phyloP scores from a whole-genome alignment of 1,140 invertebrate species.

The Ceratoteleas bidentatus region DNA sequence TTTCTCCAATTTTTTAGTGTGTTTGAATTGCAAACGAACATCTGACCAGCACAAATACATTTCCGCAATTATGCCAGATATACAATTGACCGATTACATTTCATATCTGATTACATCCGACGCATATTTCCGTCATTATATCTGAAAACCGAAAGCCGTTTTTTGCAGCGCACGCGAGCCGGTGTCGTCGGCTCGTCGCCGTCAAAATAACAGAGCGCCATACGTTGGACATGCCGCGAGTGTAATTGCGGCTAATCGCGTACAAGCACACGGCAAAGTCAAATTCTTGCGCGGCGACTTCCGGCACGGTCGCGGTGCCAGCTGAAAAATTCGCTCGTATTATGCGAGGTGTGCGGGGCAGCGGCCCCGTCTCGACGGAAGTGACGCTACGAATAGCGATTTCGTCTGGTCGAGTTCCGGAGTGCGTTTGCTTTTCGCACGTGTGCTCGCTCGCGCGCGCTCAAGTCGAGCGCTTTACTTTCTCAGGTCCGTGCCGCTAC shows the following conservation, averaged over 20 bases:
- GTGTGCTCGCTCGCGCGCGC: constrained; percentile 14
- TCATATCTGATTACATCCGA: no score
- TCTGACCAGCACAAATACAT: no score
- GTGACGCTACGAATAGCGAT: constrained; percentile 61
- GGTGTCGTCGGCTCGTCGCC: no score
- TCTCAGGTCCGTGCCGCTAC: no score
- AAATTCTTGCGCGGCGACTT: constrained; percentile 30
- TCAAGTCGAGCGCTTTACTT: no score
- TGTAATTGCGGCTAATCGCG: constrained; percentile 17
- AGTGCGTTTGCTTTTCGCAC: constrained; percentile 55
- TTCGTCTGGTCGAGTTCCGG: constrained; percentile 61
- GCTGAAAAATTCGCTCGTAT: constrained; percentile 57
- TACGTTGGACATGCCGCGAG: constrained; percentile 1
- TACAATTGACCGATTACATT: no score
- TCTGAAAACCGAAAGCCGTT: no score
- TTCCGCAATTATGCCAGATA: no score
- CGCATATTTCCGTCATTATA: no score
- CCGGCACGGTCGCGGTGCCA: constrained; percentile 28
- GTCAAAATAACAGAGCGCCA: neutral
- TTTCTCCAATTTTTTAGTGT: no score
- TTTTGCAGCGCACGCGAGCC: no score
- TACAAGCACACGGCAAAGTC: constrained; percentile 23
- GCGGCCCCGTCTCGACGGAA: constrained; percentile 48
- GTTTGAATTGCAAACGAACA: no score
- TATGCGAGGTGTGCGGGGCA: constrained; percentile 54